phyloP scores from a whole-genome alignment of 2,888 invertebrate species.

The Sericinus montela region DNA sequence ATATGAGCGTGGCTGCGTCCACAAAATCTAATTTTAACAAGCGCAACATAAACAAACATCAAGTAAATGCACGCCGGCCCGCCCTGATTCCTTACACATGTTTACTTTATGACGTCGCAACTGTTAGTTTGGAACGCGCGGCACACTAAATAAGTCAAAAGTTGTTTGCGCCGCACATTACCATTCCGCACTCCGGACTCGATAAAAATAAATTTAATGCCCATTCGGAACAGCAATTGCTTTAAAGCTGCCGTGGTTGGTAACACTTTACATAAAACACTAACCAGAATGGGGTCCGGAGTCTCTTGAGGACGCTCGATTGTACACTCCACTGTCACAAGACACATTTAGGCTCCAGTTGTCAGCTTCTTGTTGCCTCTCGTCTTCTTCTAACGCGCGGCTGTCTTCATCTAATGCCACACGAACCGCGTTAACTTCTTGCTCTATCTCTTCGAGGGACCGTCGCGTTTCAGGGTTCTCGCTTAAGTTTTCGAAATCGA shows the following conservation, averaged over 20 bases:
- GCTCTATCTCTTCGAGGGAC: constrained; percentile 70
- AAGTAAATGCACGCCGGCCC: constrained; percentile 47
- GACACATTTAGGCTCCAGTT: constrained; percentile 77
- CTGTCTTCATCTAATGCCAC: constrained; percentile 71
- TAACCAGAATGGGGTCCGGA: constrained; percentile 76
- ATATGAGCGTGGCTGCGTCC: constrained; percentile 63
- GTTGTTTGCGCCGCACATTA: constrained; percentile 42
- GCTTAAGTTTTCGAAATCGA: constrained; percentile 64
- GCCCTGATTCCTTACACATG: constrained; percentile 53
- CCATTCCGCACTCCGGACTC: constrained; percentile 35
- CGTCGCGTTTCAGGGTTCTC: constrained; percentile 51
- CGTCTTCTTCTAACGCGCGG: constrained; percentile 70
- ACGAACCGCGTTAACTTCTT: constrained; percentile 73
- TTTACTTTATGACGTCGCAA: constrained; percentile 48
- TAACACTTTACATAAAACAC: constrained; percentile 31
- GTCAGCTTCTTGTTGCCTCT: constrained; percentile 65
- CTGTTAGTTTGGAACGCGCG: constrained; percentile 42
- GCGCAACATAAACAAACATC: constrained; percentile 74
- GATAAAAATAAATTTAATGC: constrained; percentile 61
- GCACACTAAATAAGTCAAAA: constrained; percentile 54
- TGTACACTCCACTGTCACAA: constrained; percentile 80
- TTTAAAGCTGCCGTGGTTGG: constrained; percentile 26
- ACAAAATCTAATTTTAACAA: constrained; percentile 68
- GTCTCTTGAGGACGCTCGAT: constrained; percentile 77
- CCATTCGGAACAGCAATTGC: constrained; percentile 40